Evolutionary conservation across 2,113 vertebrate species (phyloP), one percentile per base, ranked within the genome.

Genomic region (Cnemophilus loriae): DNA sequence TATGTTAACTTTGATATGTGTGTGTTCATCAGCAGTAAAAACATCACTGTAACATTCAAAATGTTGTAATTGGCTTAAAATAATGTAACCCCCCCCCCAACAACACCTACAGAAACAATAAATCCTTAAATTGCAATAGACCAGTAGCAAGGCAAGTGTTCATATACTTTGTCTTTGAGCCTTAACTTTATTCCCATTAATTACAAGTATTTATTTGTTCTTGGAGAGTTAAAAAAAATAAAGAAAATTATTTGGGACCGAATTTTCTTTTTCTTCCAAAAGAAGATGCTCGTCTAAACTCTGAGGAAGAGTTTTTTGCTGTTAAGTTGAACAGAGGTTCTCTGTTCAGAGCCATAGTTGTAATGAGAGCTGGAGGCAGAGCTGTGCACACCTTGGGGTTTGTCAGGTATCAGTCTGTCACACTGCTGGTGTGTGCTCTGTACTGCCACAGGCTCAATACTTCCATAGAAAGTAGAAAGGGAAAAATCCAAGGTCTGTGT

Each of bases 21-120:
- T 18, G 10, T 52, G 35, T 68, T 68, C 13, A 44, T 28, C 50
- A 41, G 30, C 49, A 55, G 12, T 41, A 63, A 44, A 79, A 73
- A 11, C 10, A 21, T 46, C 37, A 27, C 7, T 52, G 22, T 33
- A 35, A 24, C 16, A 26, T 52, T 87, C 12, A 32, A 61, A 61
- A 55, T 69, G n/a, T 41, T 53, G n/a, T 13, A 22, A 41, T n/a
- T 75, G 20, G 61, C 42, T 70, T 71, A 20, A 76, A 68, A 50
- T n/a, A 71, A 56, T 52, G 41, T 27, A 67, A 59, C 5, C 1
- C 0, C 0, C 3, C 12, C 10, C 12, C 10, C 26, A 23, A 12
- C 32, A 56, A 16, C 2, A 42, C 21, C 30, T 73, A 2, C 8
- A 65, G 47, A 77, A 73, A 24, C 18, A 74, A 9, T 22, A 52